Evolutionary conservation across 2,113 vertebrate genomes (phyloP).

Genomic region (Eublepharis macularius): DNA sequence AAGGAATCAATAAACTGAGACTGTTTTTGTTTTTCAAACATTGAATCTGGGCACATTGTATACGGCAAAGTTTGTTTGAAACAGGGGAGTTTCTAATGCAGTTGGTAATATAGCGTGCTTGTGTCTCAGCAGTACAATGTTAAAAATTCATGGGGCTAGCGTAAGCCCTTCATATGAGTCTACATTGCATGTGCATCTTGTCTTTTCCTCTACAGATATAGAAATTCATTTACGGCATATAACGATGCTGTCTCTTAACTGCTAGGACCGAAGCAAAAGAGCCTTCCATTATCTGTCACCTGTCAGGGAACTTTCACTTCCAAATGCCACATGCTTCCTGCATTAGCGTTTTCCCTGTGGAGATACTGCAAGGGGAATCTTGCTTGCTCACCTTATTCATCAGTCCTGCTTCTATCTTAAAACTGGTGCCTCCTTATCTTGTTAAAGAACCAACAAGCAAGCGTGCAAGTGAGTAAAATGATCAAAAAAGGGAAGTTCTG

Average conservation of each 20-base stretch:
- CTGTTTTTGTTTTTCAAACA: background rate
- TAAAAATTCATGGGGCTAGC: background rate
- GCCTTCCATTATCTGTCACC: background rate
- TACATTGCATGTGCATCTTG: too few relatives aligned
- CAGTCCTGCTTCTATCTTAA: background rate
- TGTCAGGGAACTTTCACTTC: background rate
- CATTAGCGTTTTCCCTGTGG: background rate
- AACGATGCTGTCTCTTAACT: slow-evolving; percentile 6
- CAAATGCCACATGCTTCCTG: background rate
- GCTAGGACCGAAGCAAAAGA: background rate
- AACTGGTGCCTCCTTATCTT: background rate
- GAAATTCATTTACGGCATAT: slow-evolving; percentile 11
- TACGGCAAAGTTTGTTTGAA: too few relatives aligned
- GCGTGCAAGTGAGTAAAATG: background rate
- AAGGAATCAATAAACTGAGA: background rate
- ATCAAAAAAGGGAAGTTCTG: background rate
- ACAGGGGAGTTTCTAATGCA: background rate
- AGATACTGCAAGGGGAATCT: background rate
- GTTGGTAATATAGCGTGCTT: background rate
- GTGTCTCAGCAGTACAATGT: background rate
- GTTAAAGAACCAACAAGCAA: background rate
- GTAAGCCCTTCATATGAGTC: background rate
- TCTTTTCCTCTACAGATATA: background rate
- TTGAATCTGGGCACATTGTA: too few relatives aligned
- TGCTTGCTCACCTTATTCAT: background rate